Percentiles rank a stretch among this genome's conserved stretches.
phyloP scores from a whole-genome alignment of 2,888 invertebrate species.

The Melipona bicolor region DNA sequence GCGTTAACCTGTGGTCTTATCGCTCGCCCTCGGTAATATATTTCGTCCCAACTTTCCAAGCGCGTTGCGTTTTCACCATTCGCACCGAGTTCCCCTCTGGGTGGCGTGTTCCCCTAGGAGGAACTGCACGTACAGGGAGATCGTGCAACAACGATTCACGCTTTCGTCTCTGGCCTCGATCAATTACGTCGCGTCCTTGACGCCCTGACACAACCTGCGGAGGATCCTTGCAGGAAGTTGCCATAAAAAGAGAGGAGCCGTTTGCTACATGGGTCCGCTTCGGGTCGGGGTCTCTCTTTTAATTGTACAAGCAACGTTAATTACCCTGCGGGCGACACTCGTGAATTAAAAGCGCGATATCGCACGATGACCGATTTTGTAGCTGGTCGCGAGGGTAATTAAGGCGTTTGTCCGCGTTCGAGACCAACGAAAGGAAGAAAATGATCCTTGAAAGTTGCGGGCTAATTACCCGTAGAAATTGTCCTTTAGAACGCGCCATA shows the following conservation, averaged over 20 bases:
- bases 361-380: neutral
- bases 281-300: neutral
- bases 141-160: slow-evolving; percentile 20
- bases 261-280: neutral
- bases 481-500: neutral
- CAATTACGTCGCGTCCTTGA: slow-evolving; percentile 42
- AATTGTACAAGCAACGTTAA: slow-evolving; percentile 13
- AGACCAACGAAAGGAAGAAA: neutral
- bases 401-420: neutral
- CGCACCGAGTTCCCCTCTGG: neutral
- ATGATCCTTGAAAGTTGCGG: neutral
- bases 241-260: neutral
- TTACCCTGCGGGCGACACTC: neutral
- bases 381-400: neutral
- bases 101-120: neutral
- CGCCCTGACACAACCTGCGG: neutral
- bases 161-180: slow-evolving; percentile 45
- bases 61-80: neutral
- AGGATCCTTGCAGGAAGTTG: slow-evolving; percentile 26
- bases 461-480: slow-evolving; percentile 1
- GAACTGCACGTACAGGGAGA: slow-evolving; percentile 23
- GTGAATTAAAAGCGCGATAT: slow-evolving; percentile 20
- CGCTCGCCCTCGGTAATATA: slow-evolving; percentile 69
- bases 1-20: slow-evolving; percentile 69
- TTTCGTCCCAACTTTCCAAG: slow-evolving; percentile 26